A percentile compares a stretch with the other conserved stretches of the same genome.
phyloP scores from a whole-genome alignment of 2,888 invertebrate species.

The Hydraecia micacea region DNA sequence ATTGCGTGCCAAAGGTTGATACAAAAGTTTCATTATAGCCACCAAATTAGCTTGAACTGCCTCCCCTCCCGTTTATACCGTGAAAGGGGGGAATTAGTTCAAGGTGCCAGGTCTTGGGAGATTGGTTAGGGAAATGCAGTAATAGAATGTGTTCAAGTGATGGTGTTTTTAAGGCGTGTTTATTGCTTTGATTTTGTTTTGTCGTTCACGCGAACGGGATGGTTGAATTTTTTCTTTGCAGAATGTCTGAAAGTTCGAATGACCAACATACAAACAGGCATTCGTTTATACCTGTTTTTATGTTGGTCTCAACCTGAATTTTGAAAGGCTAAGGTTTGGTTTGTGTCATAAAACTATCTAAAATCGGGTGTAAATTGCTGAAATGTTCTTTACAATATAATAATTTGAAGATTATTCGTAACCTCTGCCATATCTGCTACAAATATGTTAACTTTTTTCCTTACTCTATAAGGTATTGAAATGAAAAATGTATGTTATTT shows the following conservation, averaged over 20 bases:
- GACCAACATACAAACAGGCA: background rate
- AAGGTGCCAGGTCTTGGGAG: conserved; percentile 54
- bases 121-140: conserved; percentile 68
- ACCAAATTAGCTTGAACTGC: conserved; percentile 61
- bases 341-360: background rate
- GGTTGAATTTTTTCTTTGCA: background rate
- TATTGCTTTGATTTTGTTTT: conserved; percentile 69
- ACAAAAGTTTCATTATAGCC: conserved; percentile 64
- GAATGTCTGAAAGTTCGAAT: background rate
- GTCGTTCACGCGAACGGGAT: conserved; percentile 37
- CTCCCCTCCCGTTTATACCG: conserved; percentile 11
- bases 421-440: background rate
- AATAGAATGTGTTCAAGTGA: conserved; percentile 71
- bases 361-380: background rate
- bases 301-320: background rate
- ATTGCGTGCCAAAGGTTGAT: conserved; percentile 84
- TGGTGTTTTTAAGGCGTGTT: conserved; percentile 71
- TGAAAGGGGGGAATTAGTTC: conserved; percentile 33
- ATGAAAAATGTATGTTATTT: background rate
- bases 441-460: background rate
- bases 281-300: background rate
- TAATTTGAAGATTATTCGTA: no score
- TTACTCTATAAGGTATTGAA: background rate
- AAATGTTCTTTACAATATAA: background rate
- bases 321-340: background rate